Conservation (phyloP, 2,113 vertebrate species). For the Chaetura pelagica region DNA sequence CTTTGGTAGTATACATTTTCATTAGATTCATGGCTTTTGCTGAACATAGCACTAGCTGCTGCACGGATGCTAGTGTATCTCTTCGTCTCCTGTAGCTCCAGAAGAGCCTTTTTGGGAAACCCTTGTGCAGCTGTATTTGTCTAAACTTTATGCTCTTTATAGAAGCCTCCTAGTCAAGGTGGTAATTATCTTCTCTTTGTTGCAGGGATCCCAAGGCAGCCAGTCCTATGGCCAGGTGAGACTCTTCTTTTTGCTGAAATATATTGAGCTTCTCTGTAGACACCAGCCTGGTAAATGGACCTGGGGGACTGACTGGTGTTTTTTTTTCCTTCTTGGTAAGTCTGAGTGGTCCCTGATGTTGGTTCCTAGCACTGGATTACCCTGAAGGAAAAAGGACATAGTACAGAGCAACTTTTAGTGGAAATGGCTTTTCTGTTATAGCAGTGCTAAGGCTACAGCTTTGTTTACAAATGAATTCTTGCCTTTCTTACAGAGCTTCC, state of each 20-base stretch:
- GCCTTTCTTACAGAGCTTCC: not conserved
- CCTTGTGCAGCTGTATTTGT: not conserved
- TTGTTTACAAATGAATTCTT: not conserved
- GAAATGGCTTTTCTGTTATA: not conserved
- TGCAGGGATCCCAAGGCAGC: not conserved
- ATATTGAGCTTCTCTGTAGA: not conserved
- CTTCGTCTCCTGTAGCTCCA: not conserved
- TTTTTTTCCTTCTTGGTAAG: not conserved
- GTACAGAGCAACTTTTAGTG: fast-evolving
- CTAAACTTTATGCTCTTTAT: fast-evolving
- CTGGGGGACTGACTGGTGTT: fast-evolving
- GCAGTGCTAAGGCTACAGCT: not conserved
- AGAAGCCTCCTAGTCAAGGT: not conserved
- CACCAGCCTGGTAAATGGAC: not conserved
- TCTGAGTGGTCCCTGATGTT: not conserved
- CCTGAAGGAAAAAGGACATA: fast-evolving
- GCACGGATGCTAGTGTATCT: fast-evolving
- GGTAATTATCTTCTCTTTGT: not conserved
- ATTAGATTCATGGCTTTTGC: not conserved
- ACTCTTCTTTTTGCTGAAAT: not conserved
- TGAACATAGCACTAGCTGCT: not conserved
- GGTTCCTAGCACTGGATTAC: not conserved
- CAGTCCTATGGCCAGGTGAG: slow-evolving; percentile 17
- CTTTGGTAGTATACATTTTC: not conserved
- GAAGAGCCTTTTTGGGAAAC: not conserved